A percentile compares a stretch with the other conserved stretches of the same genome.
Conservation (phyloP, 2,113 vertebrate species). For the Rhabdornis inornatus region DNA sequence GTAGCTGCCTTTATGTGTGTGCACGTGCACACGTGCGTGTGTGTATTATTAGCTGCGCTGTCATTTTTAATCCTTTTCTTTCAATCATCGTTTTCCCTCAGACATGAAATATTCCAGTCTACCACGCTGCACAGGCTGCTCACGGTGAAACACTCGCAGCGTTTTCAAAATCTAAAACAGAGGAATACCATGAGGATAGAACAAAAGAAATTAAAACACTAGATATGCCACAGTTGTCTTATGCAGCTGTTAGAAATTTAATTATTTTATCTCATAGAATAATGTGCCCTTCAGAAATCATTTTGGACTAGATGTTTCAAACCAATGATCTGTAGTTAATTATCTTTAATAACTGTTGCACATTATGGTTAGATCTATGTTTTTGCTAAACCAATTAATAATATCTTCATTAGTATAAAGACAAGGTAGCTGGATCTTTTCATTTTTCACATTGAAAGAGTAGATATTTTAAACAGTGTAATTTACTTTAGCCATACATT, state of each 20-base stretch:
- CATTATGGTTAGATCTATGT: constrained; percentile 88
- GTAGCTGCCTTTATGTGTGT: constrained; percentile 31
- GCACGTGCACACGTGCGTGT: constrained; percentile 27
- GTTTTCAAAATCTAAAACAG: constrained; percentile 75
- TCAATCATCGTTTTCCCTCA: constrained; percentile 74
- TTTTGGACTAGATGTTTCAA: constrained; percentile 88
- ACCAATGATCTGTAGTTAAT: constrained; percentile 88
- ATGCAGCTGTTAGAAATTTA: constrained; percentile 85
- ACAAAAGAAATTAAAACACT: constrained; percentile 84
- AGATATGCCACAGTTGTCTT: constrained; percentile 80
- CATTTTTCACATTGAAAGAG: constrained; percentile 87
- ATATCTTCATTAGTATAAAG: constrained; percentile 88
- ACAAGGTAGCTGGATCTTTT: constrained; percentile 85
- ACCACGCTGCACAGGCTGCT: constrained; percentile 67
- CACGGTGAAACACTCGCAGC: constrained; percentile 63
- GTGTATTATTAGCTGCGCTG: constrained; percentile 69
- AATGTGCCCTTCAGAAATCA: constrained; percentile 87
- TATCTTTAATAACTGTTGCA: constrained; percentile 90
- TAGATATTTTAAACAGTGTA: constrained; percentile 85
- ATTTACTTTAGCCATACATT: constrained; percentile 86
- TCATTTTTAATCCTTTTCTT: constrained; percentile 74
- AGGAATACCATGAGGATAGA: constrained; percentile 74
- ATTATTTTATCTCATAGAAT: constrained; percentile 89
- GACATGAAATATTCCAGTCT: constrained; percentile 75
- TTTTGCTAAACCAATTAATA: constrained; percentile 89